These are phyloP conservation scores for Catamblyrhynchus diadema DNA, from an alignment of 2,797 vertebrate species.

Conservation along the genomic window DNA sequence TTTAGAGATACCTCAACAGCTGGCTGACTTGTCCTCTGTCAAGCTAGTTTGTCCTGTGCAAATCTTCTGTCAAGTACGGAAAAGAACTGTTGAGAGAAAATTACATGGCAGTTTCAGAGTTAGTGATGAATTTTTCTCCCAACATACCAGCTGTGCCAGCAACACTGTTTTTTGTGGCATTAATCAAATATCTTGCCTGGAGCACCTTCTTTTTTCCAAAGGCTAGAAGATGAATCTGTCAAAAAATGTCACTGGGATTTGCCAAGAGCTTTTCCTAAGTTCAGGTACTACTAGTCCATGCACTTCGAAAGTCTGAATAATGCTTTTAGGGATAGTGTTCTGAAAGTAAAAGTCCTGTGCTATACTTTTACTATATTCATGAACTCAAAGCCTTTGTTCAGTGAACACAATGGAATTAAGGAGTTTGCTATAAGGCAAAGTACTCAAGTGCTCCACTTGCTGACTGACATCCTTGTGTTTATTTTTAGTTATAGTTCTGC, in stretches of 20 bases:
- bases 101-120: slow-evolving; percentile 80
- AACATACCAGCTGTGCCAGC: slow-evolving; percentile 85
- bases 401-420: slow-evolving; percentile 41
- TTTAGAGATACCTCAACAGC: slow-evolving; percentile 86
- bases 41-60: slow-evolving; percentile 88
- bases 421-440: slow-evolving; percentile 40
- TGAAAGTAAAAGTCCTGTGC: slow-evolving; percentile 62
- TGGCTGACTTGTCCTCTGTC: slow-evolving; percentile 88
- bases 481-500: slow-evolving; percentile 59
- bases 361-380: slow-evolving; percentile 65
- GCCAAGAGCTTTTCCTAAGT: slow-evolving; percentile 75
- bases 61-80: slow-evolving; percentile 85
- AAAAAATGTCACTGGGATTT: slow-evolving; percentile 78
- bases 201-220: slow-evolving; percentile 80
- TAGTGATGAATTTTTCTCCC: slow-evolving; percentile 85
- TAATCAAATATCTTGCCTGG: slow-evolving; percentile 84
- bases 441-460: slow-evolving; percentile 51
- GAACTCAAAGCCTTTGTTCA: slow-evolving; percentile 50
- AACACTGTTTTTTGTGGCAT: slow-evolving; percentile 81
- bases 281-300: slow-evolving; percentile 58
- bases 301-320: slow-evolving; percentile 69
- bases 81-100: slow-evolving; percentile 79
- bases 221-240: slow-evolving; percentile 81
- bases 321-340: slow-evolving; percentile 64
- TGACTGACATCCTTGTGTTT: slow-evolving; percentile 59